A percentile compares a stretch with the other conserved stretches of the same genome.
Conservation (phyloP, 2,113 vertebrate species). For the Natator depressus region DNA sequence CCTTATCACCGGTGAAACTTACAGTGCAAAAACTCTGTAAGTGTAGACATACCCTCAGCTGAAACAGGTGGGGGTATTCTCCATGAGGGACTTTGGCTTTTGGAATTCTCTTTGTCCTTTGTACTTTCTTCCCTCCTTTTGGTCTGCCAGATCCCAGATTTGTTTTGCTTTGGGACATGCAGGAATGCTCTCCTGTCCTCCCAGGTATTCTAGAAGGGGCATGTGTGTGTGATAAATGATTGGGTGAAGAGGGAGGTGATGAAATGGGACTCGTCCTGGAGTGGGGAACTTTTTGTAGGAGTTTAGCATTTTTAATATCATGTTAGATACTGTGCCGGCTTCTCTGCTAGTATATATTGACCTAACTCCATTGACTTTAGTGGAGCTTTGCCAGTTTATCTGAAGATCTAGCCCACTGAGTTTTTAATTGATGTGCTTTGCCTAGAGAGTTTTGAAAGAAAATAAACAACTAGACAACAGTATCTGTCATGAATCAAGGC, state of each 20-base stretch:
- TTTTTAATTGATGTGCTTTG: neutral
- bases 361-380: neutral
- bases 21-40: too few relatives aligned
- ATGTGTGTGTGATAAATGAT: neutral
- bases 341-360: neutral
- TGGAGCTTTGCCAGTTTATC: neutral
- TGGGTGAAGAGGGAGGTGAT: neutral
- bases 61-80: neutral
- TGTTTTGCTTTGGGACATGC: neutral
- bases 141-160: neutral
- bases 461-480: neutral
- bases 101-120: neutral
- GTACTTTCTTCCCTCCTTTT: neutral
- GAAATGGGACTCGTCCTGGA: neutral
- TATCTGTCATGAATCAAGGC: neutral
- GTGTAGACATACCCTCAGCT: neutral
- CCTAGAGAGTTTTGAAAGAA: neutral
- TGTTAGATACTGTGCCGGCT: neutral
- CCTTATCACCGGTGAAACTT: too few relatives aligned
- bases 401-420: neutral
- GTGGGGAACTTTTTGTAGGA: neutral
- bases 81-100: neutral
- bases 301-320: neutral
- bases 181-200: neutral
- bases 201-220: neutral